These are phyloP conservation scores for Tiliqua scincoides DNA, from an alignment of 2,113 vertebrate species.

Conservation along the genomic window DNA sequence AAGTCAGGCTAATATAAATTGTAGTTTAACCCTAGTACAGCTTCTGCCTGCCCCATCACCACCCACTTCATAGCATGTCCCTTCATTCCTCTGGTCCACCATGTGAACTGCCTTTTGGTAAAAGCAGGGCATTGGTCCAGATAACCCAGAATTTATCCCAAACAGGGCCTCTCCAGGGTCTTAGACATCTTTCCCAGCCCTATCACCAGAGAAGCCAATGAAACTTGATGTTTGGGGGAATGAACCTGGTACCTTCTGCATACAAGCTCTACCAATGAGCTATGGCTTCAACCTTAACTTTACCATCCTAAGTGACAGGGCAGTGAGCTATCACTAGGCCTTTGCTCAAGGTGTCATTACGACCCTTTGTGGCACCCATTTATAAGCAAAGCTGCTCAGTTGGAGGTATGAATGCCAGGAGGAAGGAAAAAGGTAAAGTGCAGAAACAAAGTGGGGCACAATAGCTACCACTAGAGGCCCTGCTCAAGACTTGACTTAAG, in stretches of 20 bases:
- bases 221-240: no score
- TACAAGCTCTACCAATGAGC: not conserved
- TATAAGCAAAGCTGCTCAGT: no score
- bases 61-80: not conserved
- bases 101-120: not conserved
- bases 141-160: not conserved
- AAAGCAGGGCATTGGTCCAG: not conserved
- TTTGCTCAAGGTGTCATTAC: no score
- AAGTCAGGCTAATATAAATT: not conserved
- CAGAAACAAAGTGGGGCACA: no score
- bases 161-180: not conserved
- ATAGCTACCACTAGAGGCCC: no score
- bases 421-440: no score
- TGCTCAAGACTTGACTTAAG: no score
- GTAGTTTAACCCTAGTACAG: not conserved
- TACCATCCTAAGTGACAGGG: not conserved
- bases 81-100: no score
- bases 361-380: no score
- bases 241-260: not conserved
- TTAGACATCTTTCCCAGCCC: not conserved
- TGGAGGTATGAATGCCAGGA: no score
- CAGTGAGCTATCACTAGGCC: no score
- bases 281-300: not conserved
- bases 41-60: not conserved
- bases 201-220: not conserved